phyloP scores from a whole-genome alignment of 2,113 vertebrate genomes.

The Pollimyrus isidori region DNA sequence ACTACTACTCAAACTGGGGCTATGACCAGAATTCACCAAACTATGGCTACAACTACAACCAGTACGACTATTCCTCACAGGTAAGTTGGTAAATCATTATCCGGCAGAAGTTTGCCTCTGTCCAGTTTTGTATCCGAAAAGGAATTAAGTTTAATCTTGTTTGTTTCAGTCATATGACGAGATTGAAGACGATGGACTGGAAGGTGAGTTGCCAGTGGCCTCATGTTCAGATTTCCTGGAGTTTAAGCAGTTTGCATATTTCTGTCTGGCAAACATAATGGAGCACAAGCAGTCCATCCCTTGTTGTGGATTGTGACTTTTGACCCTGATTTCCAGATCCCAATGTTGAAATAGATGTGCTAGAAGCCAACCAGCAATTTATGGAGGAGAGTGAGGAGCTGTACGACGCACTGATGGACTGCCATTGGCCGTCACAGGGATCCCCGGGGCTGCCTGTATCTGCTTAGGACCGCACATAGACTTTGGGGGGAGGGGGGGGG shows the following conservation, averaged over 20 bases:
- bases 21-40: slow-evolving; percentile 75
- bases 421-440: slow-evolving; percentile 78
- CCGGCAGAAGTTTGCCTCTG: not conserved
- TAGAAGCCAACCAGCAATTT: slow-evolving; percentile 73
- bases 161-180: slow-evolving; percentile 66
- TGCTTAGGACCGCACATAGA: not conserved
- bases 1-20: slow-evolving; percentile 75
- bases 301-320: not conserved
- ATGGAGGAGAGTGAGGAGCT: slow-evolving; percentile 82
- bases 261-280: not conserved
- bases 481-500: not conserved
- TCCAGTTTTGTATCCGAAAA: not conserved
- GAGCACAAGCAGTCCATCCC: not conserved
- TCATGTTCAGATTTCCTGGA: not conserved
- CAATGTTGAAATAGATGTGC: slow-evolving; percentile 61
- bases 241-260: not conserved
- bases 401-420: slow-evolving; percentile 75
- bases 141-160: not conserved
- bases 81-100: slow-evolving; percentile 43
- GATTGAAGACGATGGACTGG: slow-evolving; percentile 65
- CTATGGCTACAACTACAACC: slow-evolving; percentile 71
- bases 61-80: slow-evolving; percentile 74
- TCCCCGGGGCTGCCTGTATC: slow-evolving; percentile 60
- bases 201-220: slow-evolving; percentile 60
- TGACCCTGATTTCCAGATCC: slow-evolving; percentile 56